Evolutionary conservation across 1,140 invertebrate genomes (phyloP), one percentile per base, ranked within the genome.

Genomic region (Lepidotrigona ventralis): DNA sequence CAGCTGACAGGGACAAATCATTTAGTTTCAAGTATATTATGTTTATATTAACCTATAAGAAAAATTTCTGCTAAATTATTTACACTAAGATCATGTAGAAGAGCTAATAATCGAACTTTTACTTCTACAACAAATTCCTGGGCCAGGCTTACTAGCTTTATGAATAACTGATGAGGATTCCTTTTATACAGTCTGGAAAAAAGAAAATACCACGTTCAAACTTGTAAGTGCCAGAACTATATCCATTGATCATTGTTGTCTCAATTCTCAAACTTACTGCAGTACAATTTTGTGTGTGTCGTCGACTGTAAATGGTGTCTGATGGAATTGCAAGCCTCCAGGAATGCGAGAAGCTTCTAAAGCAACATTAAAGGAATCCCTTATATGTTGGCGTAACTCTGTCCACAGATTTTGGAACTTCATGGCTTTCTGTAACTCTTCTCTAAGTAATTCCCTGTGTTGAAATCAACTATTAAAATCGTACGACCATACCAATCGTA

Each of bases 101-200:
- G 94, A 86, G 95, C 94, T 63, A 96, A 92, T 60, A 96, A 94
- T 81, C 95, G 93, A 84, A 96, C 94, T 92, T 96, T 96, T 79
- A 95, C 95, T 90, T 96, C 95, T 74, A 96, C 94, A 72, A 96
- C 95, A 91, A 96, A 95, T 86, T 96, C 95, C 84, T 95, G 95
- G 12, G 95, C 95, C 84, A 96, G 95, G 72, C 95, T 95, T 79
- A 96, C 95, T 63, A 96, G 89, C 79, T 95, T 95, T 90, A 95
- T 94, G 90, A 95, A 96, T 73, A 96, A 92, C 81, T 96, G 95
- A 89, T 96, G 95, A 60, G 96, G 95, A 91, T 96, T 95, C 85
- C 94, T 94, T 79, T 92, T 92, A 90, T 95, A 95, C 72, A 96
- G 92, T 90, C 96, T 96, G 90, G n/a, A n/a, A 87, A 90, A 86